phyloP scores from a whole-genome alignment of 1,140 invertebrate species.

The Drosophila bifasciata region DNA sequence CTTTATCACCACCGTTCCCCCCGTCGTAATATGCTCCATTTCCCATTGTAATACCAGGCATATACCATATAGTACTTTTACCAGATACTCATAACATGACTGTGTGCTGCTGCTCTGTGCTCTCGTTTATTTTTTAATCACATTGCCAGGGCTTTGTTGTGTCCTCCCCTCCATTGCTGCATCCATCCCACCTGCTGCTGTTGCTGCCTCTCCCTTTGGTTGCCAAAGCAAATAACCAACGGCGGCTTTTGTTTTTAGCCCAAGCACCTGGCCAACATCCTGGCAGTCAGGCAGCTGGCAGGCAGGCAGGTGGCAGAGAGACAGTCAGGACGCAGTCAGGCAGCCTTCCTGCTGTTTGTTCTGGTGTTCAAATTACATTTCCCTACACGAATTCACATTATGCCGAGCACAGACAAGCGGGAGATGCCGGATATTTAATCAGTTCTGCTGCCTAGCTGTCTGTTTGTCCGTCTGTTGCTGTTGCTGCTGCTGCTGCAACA shows the following conservation, averaged over 20 bases:
- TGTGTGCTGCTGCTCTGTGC: conserved; percentile 17
- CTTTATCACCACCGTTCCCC: too few relatives aligned
- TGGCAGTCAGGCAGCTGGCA: conserved; percentile 25
- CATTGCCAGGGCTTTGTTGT: conserved; percentile 57
- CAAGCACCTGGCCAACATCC: conserved; percentile 59
- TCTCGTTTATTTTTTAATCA: conserved; percentile 63
- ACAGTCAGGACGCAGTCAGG: too few relatives aligned
- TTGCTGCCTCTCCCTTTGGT: background rate
- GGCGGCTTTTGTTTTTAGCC: conserved; percentile 68
- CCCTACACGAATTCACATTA: conserved; percentile 62
- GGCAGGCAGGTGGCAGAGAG: too few relatives aligned
- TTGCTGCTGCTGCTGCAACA: conserved; percentile 19
- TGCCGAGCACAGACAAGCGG: conserved; percentile 52
- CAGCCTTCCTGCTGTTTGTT: conserved; percentile 58
- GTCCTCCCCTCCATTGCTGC: background rate
- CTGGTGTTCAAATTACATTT: conserved; percentile 78
- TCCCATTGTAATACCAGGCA: conserved; percentile 30
- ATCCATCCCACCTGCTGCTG: conserved; percentile 6
- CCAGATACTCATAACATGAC: too few relatives aligned
- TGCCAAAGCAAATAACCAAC: conserved; percentile 49
- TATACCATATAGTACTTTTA: too few relatives aligned
- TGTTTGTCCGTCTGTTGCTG: conserved; percentile 20
- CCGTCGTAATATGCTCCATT: conserved; percentile 22
- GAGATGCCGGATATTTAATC: conserved; percentile 74
- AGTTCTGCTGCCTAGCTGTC: conserved; percentile 39